A percentile compares a stretch with the other conserved stretches of the same genome.
These are phyloP conservation scores for Andrena hattorfiana DNA, from an alignment of 2,888 invertebrate genomes.

Conservation along the genomic window DNA sequence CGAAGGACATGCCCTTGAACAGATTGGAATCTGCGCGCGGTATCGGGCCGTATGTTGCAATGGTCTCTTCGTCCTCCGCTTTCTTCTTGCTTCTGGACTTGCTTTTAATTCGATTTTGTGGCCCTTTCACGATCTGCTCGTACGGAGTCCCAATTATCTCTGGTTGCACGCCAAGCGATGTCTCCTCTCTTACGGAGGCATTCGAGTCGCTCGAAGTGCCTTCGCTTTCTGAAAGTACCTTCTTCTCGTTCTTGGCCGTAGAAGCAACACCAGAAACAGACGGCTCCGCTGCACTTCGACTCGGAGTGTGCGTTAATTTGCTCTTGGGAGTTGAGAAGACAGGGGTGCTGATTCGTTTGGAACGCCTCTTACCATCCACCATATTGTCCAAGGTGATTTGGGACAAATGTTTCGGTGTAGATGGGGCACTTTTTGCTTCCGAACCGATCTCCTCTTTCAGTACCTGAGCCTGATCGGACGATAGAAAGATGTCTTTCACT, in stretches of 20 bases:
- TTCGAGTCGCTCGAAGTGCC: conserved; percentile 74
- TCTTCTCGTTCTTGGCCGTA: conserved; percentile 52
- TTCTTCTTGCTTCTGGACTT: conserved; percentile 81
- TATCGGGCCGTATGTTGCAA: conserved; percentile 87
- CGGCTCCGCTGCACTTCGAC: conserved; percentile 60
- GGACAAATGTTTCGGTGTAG: conserved; percentile 75
- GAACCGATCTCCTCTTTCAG: conserved; percentile 73
- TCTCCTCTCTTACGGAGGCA: conserved; percentile 65
- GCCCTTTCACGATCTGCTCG: conserved; percentile 74
- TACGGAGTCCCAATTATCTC: conserved; percentile 76
- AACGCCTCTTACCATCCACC: conserved; percentile 78
- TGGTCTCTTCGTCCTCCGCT: conserved; percentile 82
- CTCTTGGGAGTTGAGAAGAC: conserved; percentile 68
- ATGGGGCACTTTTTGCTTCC: conserved; percentile 69
- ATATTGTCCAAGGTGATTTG: conserved; percentile 80
- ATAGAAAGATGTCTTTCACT: conserved; percentile 77
- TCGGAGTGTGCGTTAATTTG: conserved; percentile 31
- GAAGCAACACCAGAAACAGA: conserved; percentile 74
- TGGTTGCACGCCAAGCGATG: conserved; percentile 71
- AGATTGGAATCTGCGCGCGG: conserved; percentile 84
- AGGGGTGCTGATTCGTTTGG: conserved; percentile 71
- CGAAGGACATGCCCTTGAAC: conserved; percentile 87
- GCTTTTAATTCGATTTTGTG: conserved; percentile 85
- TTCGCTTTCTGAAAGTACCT: conserved; percentile 64
- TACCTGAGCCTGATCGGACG: conserved; percentile 79